phyloP scores from a whole-genome alignment of 2,888 invertebrate species.

The Hirtodrosophila duncani region DNA sequence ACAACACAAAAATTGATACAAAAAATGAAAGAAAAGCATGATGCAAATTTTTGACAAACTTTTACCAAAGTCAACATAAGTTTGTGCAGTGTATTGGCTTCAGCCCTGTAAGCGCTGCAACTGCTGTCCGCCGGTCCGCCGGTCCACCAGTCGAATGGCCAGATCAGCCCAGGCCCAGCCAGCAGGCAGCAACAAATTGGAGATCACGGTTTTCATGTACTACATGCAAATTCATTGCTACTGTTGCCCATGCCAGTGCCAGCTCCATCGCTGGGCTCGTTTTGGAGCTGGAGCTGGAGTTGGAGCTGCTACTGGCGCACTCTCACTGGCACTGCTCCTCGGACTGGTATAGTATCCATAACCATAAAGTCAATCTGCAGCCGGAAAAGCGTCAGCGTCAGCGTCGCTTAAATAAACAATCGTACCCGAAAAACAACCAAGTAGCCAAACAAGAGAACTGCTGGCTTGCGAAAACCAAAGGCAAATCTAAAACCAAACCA shows the following conservation, averaged over 20 bases:
- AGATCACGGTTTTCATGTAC: slow-evolving; percentile 79
- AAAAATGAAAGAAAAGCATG: too few species aligned
- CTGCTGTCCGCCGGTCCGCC: slow-evolving; percentile 9
- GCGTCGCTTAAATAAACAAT: slow-evolving; percentile 69
- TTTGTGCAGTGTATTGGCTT: too few species aligned
- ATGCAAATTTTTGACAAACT: too few species aligned
- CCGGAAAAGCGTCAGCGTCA: slow-evolving; percentile 55
- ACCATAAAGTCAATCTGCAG: slow-evolving; percentile 55
- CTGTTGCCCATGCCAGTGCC: slow-evolving; percentile 61
- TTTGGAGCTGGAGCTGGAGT: background rate
- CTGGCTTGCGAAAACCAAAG: slow-evolving; percentile 16
- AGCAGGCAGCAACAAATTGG: slow-evolving; percentile 76
- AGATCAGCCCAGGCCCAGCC: too few species aligned
- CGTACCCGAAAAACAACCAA: slow-evolving; percentile 13
- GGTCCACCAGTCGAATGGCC: background rate
- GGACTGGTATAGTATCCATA: slow-evolving; percentile 48
- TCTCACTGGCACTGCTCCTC: slow-evolving; percentile 1
- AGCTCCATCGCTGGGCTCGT: slow-evolving; percentile 7
- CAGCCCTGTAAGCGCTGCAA: slow-evolving; percentile 54
- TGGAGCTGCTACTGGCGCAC: slow-evolving; percentile 1
- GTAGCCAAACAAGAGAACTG: background rate
- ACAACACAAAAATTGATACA: too few species aligned
- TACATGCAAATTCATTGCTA: slow-evolving; percentile 78
- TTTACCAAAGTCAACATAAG: too few species aligned
- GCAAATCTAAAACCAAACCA: slow-evolving; percentile 11